Percentiles rank a stretch among this genome's conserved stretches.
phyloP scores from a whole-genome alignment of 1,140 invertebrate species.

The Eciton burchellii region DNA sequence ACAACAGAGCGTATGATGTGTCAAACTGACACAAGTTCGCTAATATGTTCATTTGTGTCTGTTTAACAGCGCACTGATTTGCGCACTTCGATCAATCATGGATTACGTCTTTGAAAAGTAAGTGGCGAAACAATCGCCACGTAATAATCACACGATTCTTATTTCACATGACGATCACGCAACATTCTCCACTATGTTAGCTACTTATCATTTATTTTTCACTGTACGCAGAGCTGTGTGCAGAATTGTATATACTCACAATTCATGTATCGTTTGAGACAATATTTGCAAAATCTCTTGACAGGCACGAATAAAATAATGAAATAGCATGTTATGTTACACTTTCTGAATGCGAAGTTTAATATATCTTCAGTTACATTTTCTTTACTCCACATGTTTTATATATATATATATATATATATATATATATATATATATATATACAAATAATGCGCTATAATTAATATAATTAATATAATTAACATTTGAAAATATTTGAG shows the following conservation, averaged over 20 bases:
- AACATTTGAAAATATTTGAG: background rate
- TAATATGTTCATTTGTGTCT: conserved; percentile 62
- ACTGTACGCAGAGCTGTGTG: background rate
- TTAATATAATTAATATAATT: background rate
- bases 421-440: background rate
- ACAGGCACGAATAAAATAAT: background rate
- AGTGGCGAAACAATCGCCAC: conserved; percentile 31
- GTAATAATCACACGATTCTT: background rate
- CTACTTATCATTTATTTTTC: conserved; percentile 37
- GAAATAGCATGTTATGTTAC: background rate
- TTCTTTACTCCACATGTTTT: background rate
- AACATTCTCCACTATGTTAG: background rate
- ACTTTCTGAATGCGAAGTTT: background rate
- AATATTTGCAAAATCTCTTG: background rate
- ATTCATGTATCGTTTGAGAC: background rate
- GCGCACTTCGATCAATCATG: conserved; percentile 59
- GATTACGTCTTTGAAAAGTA: conserved; percentile 59
- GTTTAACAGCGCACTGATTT: conserved; percentile 56
- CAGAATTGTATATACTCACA: background rate
- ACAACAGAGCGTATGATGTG: conserved; percentile 67
- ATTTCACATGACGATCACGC: background rate
- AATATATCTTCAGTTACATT: conserved; percentile 1
- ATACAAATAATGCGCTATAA: background rate
- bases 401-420: background rate
- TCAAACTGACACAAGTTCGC: conserved; percentile 75